Conservation (phyloP, 2,888 invertebrate species). For the Dyspetes luteomarginatus region DNA sequence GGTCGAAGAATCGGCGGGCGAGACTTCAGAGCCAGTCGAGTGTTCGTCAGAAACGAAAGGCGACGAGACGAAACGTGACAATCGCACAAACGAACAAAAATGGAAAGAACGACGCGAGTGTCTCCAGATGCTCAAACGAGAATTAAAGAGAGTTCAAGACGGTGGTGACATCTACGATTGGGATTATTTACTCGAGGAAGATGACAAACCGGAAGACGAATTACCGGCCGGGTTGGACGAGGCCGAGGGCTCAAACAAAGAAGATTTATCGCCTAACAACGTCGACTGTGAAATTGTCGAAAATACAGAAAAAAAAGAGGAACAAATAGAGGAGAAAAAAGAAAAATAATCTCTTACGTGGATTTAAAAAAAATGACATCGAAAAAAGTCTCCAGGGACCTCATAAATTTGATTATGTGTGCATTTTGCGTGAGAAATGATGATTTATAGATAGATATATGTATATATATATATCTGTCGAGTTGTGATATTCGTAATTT, state of each 20-base stretch:
- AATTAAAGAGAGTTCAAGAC: slow-evolving; percentile 77
- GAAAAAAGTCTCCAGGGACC: slow-evolving; percentile 23
- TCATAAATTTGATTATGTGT: slow-evolving; percentile 24
- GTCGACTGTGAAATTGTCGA: slow-evolving; percentile 22
- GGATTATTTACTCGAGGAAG: slow-evolving; percentile 77
- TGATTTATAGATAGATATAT: too few species aligned
- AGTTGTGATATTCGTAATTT: slow-evolving; percentile 27
- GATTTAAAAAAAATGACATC: neutral
- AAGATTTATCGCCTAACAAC: slow-evolving; percentile 36
- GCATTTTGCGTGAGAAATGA: slow-evolving; percentile 33
- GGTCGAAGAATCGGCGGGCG: slow-evolving; percentile 55
- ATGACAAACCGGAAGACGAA: slow-evolving; percentile 83
- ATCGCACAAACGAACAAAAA: slow-evolving; percentile 66
- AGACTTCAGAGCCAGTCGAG: slow-evolving; percentile 21
- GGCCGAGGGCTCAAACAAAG: slow-evolving; percentile 32
- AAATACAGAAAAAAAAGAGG: slow-evolving; percentile 21
- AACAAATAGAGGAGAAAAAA: slow-evolving; percentile 65
- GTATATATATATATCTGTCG: slow-evolving; percentile 6
- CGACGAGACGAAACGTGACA: slow-evolving; percentile 18
- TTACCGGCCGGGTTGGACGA: slow-evolving; percentile 75
- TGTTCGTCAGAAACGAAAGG: slow-evolving; percentile 31
- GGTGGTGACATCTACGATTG: slow-evolving; percentile 79
- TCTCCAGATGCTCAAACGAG: slow-evolving; percentile 79
- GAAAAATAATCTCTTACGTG: slow-evolving; percentile 65
- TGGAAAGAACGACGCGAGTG: slow-evolving; percentile 81